Percentiles rank a stretch among this genome's conserved stretches.
These are phyloP conservation scores for Phylloscopus trochilus DNA, from an alignment of 2,113 vertebrate species.

Conservation along the genomic window DNA sequence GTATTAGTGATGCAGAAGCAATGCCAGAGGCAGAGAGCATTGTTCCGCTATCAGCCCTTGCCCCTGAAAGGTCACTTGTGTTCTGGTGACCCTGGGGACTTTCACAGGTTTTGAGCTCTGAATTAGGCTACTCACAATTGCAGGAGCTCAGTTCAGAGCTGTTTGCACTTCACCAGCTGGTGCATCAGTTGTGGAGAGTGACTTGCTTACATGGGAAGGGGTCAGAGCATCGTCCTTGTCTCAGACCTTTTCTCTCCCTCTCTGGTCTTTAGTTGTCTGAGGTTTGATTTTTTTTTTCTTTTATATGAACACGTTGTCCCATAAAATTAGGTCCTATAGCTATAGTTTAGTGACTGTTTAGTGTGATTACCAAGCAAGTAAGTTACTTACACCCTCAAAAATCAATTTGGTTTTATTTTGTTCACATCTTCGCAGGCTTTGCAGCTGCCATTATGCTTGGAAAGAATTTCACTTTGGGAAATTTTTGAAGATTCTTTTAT, in stretches of 20 bases:
- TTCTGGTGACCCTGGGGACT: not conserved
- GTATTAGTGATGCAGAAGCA: not conserved
- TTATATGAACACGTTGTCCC: not conserved
- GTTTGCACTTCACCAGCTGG: not conserved
- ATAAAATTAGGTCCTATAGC: not conserved
- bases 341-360: not conserved
- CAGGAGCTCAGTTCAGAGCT: not conserved
- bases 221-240: not conserved
- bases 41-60: not conserved
- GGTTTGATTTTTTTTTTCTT: not conserved
- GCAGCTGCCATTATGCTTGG: not conserved
- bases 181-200: not conserved
- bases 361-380: not conserved
- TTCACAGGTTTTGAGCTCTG: not conserved
- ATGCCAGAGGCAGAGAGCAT: not conserved
- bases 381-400: not conserved
- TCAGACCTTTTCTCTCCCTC: not conserved
- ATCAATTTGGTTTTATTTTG: not conserved
- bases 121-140: not conserved
- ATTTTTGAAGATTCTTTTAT: not conserved
- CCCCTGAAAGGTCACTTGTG: not conserved
- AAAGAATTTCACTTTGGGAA: not conserved
- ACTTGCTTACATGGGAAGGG: not conserved
- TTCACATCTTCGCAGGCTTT: not conserved
- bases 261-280: not conserved